A percentile compares a stretch with the other conserved stretches of the same genome.
Conservation (phyloP, 64 coral and sea anemone genomes). For the Porites lutea region DNA sequence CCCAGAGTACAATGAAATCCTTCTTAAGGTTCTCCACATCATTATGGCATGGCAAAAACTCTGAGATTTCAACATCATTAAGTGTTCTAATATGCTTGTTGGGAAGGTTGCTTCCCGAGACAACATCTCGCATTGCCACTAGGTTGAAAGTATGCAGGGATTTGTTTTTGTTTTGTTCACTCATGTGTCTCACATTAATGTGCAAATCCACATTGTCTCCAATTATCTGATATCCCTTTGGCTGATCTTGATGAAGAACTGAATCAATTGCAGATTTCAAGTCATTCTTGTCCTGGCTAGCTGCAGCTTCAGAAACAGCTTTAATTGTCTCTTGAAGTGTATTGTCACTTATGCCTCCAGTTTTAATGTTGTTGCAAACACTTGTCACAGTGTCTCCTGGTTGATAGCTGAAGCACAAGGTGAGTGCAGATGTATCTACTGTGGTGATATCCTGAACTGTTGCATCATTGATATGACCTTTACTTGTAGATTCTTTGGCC, state of each 20-base stretch:
- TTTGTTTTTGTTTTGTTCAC: conserved; percentile 55
- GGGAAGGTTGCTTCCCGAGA: conserved; percentile 50
- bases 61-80: conserved; percentile 45
- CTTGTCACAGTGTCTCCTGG: conserved; percentile 35
- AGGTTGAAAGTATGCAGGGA: conserved; percentile 74
- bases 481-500: not conserved
- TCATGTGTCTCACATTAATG: conserved; percentile 82
- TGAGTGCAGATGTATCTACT: conserved; percentile 41
- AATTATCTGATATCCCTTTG: conserved; percentile 69
- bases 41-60: conserved; percentile 53
- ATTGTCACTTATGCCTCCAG: not conserved
- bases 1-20: conserved; percentile 46
- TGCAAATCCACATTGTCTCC: conserved; percentile 76
- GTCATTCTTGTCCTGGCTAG: conserved; percentile 3
- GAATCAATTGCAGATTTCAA: conserved; percentile 30
- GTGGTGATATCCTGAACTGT: conserved; percentile 26
- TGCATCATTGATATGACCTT: not conserved
- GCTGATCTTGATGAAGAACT: conserved; percentile 29
- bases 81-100: conserved; percentile 41
- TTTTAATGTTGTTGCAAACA: conserved; percentile 45
- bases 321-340: conserved; percentile 37
- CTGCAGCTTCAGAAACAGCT: conserved; percentile 43
- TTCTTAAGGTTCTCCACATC: conserved; percentile 43
- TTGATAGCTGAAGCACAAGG: conserved; percentile 30
- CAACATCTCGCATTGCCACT: conserved; percentile 56